Evolutionary conservation across 2,888 invertebrate genomes (phyloP), one percentile per base, ranked within the genome.

Genomic region (Lypha dubia): DNA sequence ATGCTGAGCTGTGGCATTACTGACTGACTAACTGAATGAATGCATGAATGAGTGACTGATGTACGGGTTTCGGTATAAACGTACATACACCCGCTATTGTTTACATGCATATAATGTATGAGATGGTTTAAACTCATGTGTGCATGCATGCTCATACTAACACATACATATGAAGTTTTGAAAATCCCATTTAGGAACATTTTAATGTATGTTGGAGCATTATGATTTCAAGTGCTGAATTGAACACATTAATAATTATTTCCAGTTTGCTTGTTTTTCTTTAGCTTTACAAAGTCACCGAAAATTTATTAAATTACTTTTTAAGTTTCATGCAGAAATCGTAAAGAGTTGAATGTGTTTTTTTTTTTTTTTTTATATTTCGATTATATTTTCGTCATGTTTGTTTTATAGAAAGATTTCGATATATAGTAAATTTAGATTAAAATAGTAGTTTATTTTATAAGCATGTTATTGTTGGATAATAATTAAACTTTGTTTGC

Each of bases 211-310:
- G 56, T 82, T 53, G 22, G 35, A 32, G 65, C 65, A 49, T 80
- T 58, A 67, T 77, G 80, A 83, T 83, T 87, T 77, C 75, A 83
- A 85, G 86, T 85, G 86, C 80, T 83, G 83, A 84, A 84, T 80
- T 79, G 81, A 83, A 79, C 73, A 70, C 83, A 79, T 73, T 67
- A 71, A 79, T 82, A 84, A 74, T 51, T 77, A 32, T 53, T 80
- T 60, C 63, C 22, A 58, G 49, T 62, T 70, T 84, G 41, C n/a
- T 70, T 84, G 53, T 70, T 68, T n/a, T n/a, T n/a, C n/a, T n/a
- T 68, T 49, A 35, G 38, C 62, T 22, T 58, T 22, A 73, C 60
- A 60, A 20, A 20, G 7, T 44, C 9, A 56, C 56, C 44, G 67
- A 83, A 71, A 77, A 44, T 53, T 20, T 9, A 28, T 56, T 63